Conservation (phyloP, 37 sponge, comb jelly and placozoan species). For the Eunapius fragilis region DNA sequence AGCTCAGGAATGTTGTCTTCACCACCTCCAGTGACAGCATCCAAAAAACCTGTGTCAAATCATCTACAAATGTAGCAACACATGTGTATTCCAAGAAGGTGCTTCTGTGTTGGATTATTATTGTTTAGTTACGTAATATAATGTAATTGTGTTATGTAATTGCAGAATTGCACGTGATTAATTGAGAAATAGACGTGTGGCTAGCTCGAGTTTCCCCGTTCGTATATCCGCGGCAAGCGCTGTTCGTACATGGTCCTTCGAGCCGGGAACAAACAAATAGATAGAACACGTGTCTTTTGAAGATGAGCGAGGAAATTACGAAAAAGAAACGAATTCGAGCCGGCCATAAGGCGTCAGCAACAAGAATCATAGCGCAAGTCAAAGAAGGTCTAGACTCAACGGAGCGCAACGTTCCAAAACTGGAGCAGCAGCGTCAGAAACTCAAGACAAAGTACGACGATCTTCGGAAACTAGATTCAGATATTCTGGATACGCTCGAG, state of each 20-base stretch:
- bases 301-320: background rate
- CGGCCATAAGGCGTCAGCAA: conserved; percentile 12
- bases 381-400: background rate
- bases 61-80: too few species aligned
- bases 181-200: too few species aligned
- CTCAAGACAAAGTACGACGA: background rate
- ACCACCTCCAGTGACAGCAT: too few species aligned
- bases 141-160: too few species aligned
- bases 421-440: conserved; percentile 1
- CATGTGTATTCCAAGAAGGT: too few species aligned
- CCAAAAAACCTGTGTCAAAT: too few species aligned
- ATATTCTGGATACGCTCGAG: conserved; percentile 6
- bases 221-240: background rate
- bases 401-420: background rate
- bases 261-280: background rate
- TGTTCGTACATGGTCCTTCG: conserved; percentile 39
- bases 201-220: background rate
- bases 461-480: conserved; percentile 6
- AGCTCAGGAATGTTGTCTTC: too few species aligned
- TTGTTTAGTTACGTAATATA: too few species aligned
- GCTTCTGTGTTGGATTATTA: too few species aligned
- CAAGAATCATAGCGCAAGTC: background rate
- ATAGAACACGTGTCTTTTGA: too few species aligned
- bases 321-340: conserved; percentile 18
- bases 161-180: too few species aligned